Conservation (phyloP, 2,113 vertebrate genomes). For the Ciconia maguari region DNA sequence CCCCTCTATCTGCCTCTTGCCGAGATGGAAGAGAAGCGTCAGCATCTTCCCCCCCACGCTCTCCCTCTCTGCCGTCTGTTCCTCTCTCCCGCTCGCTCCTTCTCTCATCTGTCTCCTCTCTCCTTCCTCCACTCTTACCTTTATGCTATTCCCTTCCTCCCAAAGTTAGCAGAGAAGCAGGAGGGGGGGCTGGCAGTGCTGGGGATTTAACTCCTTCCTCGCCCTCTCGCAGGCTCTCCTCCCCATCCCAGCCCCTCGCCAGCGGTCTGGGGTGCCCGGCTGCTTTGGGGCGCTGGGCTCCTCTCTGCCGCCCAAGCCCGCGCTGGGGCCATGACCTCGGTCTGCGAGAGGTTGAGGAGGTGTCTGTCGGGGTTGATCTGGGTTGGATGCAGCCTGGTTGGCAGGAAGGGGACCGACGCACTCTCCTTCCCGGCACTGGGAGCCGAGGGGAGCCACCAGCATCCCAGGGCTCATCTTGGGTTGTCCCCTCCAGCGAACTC, state of each 20-base stretch:
- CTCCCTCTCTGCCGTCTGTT: slow-evolving; percentile 62
- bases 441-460: fast-evolving
- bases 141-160: slow-evolving; percentile 63
- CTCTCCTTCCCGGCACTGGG: background rate
- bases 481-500: background rate
- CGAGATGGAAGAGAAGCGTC: slow-evolving; percentile 47
- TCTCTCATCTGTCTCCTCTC: slow-evolving; percentile 58
- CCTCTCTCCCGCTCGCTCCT: slow-evolving; percentile 10
- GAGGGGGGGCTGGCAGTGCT: background rate
- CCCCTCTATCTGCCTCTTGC: background rate
- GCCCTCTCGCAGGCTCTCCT: background rate
- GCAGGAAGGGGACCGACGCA: background rate
- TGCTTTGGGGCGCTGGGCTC: background rate
- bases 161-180: slow-evolving; percentile 50
- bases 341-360: background rate
- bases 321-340: fast-evolving
- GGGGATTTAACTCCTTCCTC: slow-evolving; percentile 58
- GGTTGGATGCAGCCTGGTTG: background rate
- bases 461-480: background rate
- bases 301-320: background rate
- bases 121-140: slow-evolving; percentile 52
- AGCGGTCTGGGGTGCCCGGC: background rate
- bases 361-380: background rate
- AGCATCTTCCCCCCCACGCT: slow-evolving; percentile 44
- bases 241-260: background rate